A percentile compares a stretch with the other conserved stretches of the same genome.
These are phyloP conservation scores for Chaetops frenatus DNA, from an alignment of 2,113 vertebrate species.

Conservation along the genomic window DNA sequence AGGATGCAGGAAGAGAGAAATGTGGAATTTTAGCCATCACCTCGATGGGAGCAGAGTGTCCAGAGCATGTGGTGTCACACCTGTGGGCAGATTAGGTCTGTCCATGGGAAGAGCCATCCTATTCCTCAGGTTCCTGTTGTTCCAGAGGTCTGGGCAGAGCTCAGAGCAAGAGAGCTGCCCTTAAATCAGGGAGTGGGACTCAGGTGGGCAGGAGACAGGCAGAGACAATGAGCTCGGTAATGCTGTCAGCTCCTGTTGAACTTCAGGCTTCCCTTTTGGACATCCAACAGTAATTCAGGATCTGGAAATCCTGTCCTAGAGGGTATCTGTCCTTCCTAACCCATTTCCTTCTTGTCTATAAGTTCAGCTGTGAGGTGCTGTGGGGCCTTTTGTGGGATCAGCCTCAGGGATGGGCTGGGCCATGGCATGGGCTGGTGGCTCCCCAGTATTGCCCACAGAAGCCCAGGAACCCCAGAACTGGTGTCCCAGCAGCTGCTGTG, in stretches of 20 bases:
- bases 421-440: accelerated
- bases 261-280: not conserved
- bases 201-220: not conserved
- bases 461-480: not conserved
- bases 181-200: not conserved
- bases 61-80: accelerated
- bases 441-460: no score
- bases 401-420: not conserved
- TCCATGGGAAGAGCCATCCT: accelerated
- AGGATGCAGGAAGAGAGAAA: not conserved
- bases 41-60: not conserved
- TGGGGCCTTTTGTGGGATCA: no score
- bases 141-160: not conserved
- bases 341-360: accelerated
- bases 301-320: not conserved
- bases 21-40: not conserved
- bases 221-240: not conserved
- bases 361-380: not conserved
- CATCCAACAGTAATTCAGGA: not conserved
- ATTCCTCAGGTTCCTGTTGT: accelerated
- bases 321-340: not conserved
- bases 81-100: not conserved
- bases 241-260: not conserved
- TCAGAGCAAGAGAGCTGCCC: not conserved
- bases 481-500: not conserved